These are phyloP conservation scores for Meteorus cinctellus DNA, from an alignment of 2,888 invertebrate genomes.

Conservation along the genomic window DNA sequence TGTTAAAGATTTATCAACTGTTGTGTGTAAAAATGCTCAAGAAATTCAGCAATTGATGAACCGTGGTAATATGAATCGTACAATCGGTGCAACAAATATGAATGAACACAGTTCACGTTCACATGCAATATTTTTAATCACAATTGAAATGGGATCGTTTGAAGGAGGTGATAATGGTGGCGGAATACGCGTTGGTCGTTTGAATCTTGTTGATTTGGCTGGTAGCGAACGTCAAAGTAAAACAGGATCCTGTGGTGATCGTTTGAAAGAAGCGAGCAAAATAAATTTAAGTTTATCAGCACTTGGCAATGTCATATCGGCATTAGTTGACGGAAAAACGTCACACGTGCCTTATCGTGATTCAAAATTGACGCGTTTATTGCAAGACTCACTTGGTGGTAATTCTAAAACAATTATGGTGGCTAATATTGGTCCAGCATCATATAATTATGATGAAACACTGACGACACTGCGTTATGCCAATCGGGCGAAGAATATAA, in stretches of 20 bases:
- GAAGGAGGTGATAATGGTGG: constrained; percentile 73
- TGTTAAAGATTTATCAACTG: constrained; percentile 95
- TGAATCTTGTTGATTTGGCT: constrained; percentile 98
- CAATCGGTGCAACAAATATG: constrained; percentile 97
- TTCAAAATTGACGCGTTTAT: constrained; percentile 94
- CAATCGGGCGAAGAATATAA: constrained; percentile 97
- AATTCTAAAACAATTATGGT: constrained; percentile 99
- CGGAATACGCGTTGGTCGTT: constrained; percentile 87
- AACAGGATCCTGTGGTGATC: constrained; percentile 94
- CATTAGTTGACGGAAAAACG: constrained; percentile 92
- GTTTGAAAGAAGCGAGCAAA: constrained; percentile 96
- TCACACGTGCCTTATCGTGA: constrained; percentile 98
- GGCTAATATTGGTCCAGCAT: constrained; percentile 98
- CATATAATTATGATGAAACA: constrained; percentile 98
- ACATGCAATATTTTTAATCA: constrained; percentile 98
- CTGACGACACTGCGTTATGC: constrained; percentile 97
- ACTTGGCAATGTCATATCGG: constrained; percentile 98
- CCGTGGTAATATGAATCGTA: constrained; percentile 93
- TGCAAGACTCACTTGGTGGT: constrained; percentile 98
- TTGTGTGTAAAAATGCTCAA: constrained; percentile 93
- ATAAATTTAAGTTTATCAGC: constrained; percentile 97
- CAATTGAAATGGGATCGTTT: constrained; percentile 92
- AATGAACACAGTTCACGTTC: constrained; percentile 98
- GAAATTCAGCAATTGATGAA: constrained; percentile 97
- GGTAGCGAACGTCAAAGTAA: constrained; percentile 98